Base-by-base conservation (phyloP, 2,797 vertebrate species). In the Threskiornis aethiopicus region DNA sequence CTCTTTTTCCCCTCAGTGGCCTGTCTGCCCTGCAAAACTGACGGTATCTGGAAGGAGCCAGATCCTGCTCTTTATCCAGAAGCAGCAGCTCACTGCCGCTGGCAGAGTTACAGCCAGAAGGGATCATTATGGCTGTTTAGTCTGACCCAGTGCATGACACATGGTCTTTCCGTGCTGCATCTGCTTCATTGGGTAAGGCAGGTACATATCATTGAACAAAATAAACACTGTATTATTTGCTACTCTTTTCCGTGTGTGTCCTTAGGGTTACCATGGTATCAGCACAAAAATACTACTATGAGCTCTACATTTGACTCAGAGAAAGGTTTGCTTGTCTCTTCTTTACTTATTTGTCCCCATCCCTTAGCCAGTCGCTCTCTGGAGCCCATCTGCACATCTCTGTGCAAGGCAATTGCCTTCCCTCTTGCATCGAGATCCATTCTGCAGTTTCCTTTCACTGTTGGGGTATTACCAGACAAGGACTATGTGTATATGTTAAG, bases 121-220 rank as follows among this genome's bases (percentile, higher is more conserved):
- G 67, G 82, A 25, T 52, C 79, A 7, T 25, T 46, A 65, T 9
- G 33, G 29, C 11, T 15, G 33, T 57, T 57, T 15, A 28, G 33
- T 6, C 64, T 64, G 78, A 77, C 75, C 70, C 52, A 22, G 13
- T 4, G 29, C 0, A 0, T 54, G 24, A 61, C 71, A 52, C n/a
- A n/a, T 0, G 0, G 64, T 16, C 71, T 67, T 59, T 58, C 76
- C 6, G 1, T 2, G 0, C 57, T 54, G 39, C 1, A 1, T 35
- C 64, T 87, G 31, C 78, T 44, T 80, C 52, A 35, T 19, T 10
- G 55, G 70, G 26, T 25, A 4, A 49, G 75, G 33, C 82, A 89
- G 37, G 49, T 47, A 25, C 59, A 21, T 28, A 41, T 31, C 42
- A 18, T 0, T 39, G 47, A 66, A 10, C 70, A 82, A 66, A 70